These are phyloP conservation scores for Propithecus coquereli DNA, from an alignment of 2,113 vertebrate genomes.

Conservation along the genomic window DNA sequence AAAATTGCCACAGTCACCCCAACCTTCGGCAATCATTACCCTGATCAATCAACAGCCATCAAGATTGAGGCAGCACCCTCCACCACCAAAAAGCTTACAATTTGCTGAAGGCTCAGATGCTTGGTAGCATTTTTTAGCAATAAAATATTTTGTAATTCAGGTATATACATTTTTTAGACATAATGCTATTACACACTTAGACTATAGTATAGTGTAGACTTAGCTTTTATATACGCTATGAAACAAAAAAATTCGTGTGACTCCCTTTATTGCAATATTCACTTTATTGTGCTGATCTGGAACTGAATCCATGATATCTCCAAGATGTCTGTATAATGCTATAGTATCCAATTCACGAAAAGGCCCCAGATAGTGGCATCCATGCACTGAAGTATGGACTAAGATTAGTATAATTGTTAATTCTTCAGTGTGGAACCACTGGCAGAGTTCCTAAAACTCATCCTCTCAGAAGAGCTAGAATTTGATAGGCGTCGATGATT, in stretches of 20 bases:
- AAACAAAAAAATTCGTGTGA: neutral
- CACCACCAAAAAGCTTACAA: neutral
- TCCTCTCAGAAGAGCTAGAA: neutral
- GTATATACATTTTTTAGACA: neutral
- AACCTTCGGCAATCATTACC: neutral
- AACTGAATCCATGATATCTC: neutral
- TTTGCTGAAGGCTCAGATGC: neutral
- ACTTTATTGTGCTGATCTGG: neutral
- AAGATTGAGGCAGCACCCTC: neutral
- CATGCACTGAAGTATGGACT: neutral
- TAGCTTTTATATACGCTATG: neutral
- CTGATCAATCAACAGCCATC: neutral
- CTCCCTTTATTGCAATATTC: neutral
- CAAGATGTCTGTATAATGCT: neutral
- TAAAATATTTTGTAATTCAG: neutral
- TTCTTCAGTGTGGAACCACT: neutral
- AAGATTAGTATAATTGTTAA: neutral
- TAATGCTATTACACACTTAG: neutral
- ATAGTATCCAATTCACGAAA: slow-evolving; percentile 8
- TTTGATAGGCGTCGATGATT: neutral
- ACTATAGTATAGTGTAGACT: neutral
- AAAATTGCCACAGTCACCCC: neutral
- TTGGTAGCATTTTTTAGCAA: neutral
- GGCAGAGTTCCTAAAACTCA: neutral
- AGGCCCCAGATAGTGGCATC: neutral